phyloP scores from a whole-genome alignment of 2,113 vertebrate genomes.

The Echinops telfairi region DNA sequence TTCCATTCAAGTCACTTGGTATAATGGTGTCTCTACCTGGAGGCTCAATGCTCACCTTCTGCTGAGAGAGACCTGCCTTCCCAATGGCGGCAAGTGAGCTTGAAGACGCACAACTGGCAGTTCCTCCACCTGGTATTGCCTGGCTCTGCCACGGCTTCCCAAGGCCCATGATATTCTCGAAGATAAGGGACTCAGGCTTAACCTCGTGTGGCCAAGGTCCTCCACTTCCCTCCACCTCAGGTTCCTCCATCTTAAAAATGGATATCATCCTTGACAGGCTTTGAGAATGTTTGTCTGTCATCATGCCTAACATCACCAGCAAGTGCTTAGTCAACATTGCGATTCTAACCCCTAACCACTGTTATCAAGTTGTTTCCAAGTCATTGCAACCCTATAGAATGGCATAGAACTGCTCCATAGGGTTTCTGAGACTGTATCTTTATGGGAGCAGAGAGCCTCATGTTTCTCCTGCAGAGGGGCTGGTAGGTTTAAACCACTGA shows the following conservation, averaged over 20 bases:
- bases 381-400: no score
- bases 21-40: background rate
- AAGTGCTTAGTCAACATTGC: background rate
- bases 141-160: background rate
- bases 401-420: no score
- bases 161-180: no score
- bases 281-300: background rate
- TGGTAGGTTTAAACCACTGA: no score
- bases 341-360: background rate
- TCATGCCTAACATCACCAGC: background rate
- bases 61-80: background rate
- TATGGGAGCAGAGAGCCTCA: no score
- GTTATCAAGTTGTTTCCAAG: no score
- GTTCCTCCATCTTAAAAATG: background rate
- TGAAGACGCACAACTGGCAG: background rate
- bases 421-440: no score
- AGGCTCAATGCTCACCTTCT: background rate
- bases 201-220: background rate
- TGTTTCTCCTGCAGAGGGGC: no score
- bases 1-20: background rate
- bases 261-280: background rate
- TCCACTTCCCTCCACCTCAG: background rate
- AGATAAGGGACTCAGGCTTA: background rate
- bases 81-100: background rate
- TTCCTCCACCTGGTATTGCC: accelerated